phyloP scores from a whole-genome alignment of 2,888 invertebrate species.

The Dolomedes plantarius region DNA sequence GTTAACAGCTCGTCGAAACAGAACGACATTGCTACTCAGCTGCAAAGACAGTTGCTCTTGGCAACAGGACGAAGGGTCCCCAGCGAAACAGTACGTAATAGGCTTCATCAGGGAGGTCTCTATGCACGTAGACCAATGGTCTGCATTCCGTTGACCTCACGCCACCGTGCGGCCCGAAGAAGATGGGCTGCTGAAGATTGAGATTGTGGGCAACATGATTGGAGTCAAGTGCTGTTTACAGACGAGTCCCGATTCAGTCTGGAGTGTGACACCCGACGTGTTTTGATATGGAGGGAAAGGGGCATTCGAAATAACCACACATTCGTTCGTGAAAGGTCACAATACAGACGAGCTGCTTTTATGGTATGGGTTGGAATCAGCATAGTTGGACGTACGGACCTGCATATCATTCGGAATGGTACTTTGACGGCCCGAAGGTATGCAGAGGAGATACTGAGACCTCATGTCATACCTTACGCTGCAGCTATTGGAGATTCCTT shows the following conservation, averaged over 20 bases:
- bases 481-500: conserved; percentile 12
- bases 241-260: conserved; percentile 15
- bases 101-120: not conserved
- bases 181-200: conserved; percentile 18
- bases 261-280: conserved; percentile 5
- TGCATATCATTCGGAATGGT: not conserved
- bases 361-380: not conserved
- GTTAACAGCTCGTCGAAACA: conserved; percentile 13
- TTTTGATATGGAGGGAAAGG: conserved; percentile 10
- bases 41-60: not conserved
- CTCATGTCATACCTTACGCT: not conserved
- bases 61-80: not conserved
- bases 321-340: too few relatives aligned
- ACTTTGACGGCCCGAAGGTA: not conserved
- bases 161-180: not conserved
- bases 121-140: conserved; percentile 1
- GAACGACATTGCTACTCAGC: not conserved
- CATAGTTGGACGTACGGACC: not conserved
- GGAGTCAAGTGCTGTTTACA: conserved; percentile 15
- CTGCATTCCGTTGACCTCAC: conserved; percentile 4
- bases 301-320: conserved; percentile 9
- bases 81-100: conserved; percentile 9
- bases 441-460: conserved; percentile 7
- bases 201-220: not conserved
- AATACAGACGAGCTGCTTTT: not conserved